These are phyloP conservation scores for Nanorana parkeri DNA, from an alignment of 2,113 vertebrate genomes.

Conservation along the genomic window DNA sequence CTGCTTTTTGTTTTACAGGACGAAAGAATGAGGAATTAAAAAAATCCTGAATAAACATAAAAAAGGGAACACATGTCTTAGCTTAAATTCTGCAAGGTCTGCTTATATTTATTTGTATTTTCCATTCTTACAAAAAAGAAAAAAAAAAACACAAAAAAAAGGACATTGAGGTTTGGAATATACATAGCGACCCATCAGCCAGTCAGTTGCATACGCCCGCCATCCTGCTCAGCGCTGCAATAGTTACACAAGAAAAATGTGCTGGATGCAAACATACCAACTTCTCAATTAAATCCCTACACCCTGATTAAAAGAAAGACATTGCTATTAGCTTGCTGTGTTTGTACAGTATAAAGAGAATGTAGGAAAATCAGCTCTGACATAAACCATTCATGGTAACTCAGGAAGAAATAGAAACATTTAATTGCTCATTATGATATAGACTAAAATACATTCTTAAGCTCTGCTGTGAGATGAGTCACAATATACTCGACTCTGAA, in stretches of 20 bases:
- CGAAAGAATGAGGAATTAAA: slow-evolving; percentile 28
- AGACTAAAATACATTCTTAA: slow-evolving; percentile 31
- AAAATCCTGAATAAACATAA: neutral
- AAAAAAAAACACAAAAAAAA: slow-evolving; percentile 23
- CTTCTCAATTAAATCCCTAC: slow-evolving; percentile 52
- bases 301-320: slow-evolving; percentile 57
- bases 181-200: neutral
- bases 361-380: neutral
- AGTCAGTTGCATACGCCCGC: neutral
- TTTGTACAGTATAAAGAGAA: slow-evolving; percentile 44
- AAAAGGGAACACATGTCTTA: slow-evolving; percentile 60
- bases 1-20: neutral
- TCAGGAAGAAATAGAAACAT: slow-evolving; percentile 57
- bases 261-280: slow-evolving; percentile 39
- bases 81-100: slow-evolving; percentile 63
- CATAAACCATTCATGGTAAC: slow-evolving; percentile 28
- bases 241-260: slow-evolving; percentile 50
- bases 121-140: slow-evolving; percentile 59
- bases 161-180: neutral
- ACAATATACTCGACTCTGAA: slow-evolving; percentile 16
- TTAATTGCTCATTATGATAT: slow-evolving; percentile 54
- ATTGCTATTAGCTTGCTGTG: slow-evolving; percentile 53
- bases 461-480: slow-evolving; percentile 20
- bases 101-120: slow-evolving; percentile 61
- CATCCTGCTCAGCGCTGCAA: slow-evolving; percentile 2